Evolutionary conservation across 2,888 invertebrate species (phyloP), one percentile per base, ranked within the genome.

Genomic region (Drosophila atripex): DNA sequence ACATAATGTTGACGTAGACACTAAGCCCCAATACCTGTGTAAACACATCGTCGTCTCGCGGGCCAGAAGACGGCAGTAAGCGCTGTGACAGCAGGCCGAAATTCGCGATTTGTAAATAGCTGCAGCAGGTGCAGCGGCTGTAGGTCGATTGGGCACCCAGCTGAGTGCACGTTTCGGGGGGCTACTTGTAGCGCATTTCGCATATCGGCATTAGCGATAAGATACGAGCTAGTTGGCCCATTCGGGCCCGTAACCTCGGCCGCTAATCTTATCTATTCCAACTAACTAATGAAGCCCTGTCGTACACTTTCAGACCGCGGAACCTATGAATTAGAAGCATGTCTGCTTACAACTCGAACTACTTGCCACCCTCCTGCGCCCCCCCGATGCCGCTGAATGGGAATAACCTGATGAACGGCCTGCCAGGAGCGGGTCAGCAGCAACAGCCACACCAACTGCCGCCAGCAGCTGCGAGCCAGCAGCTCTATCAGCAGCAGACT

Each of bases 251-350:
- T 35, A 35, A 35, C 57, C 56, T 75, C 9, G 6, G 12, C 9
- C 60, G 69, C 47, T 66, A 72, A 72, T 35, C 35, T 35, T 71
- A 70, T 71, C 61, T 23, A 30, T 35, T n/a, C 8, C 38, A 12
- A 25, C 35, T 54, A 58, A 69, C 43, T 11, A 43, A 35, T 6
- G 46, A 43, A 53, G 9, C 64, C 52, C 79, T 39, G 64, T 11
- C 38, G 4, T 30, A 8, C 46, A 14, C 45, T 50, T 35, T 5
- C 52, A 65, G 71, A 77, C 65, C 60, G 66, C 77, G 64, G 9
- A 80, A 57, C 75, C 46, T 73, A 82, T 82, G 82, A 86, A 76
- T 75, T 78, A 77, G 53, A 39, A 87, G 64, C 52, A 87, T 87
- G 84, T 85, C 84, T 38, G 66, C 76, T 23, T 79, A 82, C 38